A percentile compares a stretch with the other conserved stretches of the same genome.
Evolutionary conservation across 2,888 invertebrate genomes (phyloP).

Genomic region (Lamellibrachia satsuma): DNA sequence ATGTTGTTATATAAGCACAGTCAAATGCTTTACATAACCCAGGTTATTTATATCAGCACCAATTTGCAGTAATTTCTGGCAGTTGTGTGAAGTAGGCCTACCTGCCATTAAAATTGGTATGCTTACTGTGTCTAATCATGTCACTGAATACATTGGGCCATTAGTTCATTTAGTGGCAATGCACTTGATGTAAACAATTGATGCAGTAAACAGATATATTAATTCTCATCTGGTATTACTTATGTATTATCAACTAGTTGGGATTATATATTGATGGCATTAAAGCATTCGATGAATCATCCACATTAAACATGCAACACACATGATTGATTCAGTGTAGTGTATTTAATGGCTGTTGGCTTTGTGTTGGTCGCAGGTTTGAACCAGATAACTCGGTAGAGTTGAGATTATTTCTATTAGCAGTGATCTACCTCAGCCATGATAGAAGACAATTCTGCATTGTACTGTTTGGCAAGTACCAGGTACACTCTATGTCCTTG

Average conservation of each 20-base stretch:
- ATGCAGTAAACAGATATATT: background rate
- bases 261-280: background rate
- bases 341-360: background rate
- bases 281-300: background rate
- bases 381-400: background rate
- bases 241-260: background rate
- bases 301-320: background rate
- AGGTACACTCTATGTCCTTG: background rate
- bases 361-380: background rate
- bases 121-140: background rate
- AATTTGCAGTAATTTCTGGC: background rate
- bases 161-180: background rate
- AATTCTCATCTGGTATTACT: background rate
- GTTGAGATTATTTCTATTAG: background rate
- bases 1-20: background rate
- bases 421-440: background rate
- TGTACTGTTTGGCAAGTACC: background rate
- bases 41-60: background rate
- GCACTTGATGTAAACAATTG: background rate
- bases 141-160: background rate
- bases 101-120: background rate
- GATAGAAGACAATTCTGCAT: background rate
- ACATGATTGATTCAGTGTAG: background rate
- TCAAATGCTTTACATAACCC: background rate
- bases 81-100: background rate